phyloP scores from a whole-genome alignment of 2,888 invertebrate species.

The Pollenia amentaria region DNA sequence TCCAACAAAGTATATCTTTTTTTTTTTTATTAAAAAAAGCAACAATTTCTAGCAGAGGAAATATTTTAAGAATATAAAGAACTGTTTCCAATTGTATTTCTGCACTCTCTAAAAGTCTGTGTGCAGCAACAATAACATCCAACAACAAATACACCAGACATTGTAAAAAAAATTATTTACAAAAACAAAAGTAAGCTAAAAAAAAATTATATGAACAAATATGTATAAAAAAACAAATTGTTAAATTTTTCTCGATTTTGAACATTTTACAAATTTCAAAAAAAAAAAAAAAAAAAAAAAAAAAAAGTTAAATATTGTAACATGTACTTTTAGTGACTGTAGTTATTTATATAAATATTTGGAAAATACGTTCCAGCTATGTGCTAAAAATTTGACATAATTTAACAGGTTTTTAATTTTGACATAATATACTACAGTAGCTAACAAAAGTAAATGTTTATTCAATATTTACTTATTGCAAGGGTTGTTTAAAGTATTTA shows the following conservation, averaged over 20 bases:
- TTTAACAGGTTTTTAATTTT: no score
- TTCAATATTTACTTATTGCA: no score
- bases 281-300: background rate
- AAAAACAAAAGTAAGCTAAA: constrained; percentile 61
- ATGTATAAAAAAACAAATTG: constrained; percentile 2
- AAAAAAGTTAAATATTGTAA: no score
- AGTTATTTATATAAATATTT: no score
- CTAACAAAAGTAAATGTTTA: no score
- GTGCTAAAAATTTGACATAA: no score
- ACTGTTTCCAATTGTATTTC: background rate
- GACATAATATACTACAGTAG: no score
- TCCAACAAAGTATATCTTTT: constrained; percentile 61
- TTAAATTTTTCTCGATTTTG: constrained; percentile 41
- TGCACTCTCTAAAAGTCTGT: background rate
- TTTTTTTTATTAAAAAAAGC: constrained; percentile 17
- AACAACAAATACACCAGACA: background rate
- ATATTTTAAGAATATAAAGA: constrained; percentile 27
- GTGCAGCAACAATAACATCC: constrained; percentile 47
- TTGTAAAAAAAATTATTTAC: constrained; percentile 23
- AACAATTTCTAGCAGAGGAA: constrained; percentile 37
- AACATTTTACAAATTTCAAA: constrained; percentile 18
- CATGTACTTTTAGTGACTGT: no score
- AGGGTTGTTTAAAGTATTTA: no score
- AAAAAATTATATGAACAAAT: no score
- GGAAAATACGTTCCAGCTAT: no score